Evolutionary conservation across 2,797 vertebrate genomes (phyloP).

Genomic region (Sebastes ruberrimus): DNA sequence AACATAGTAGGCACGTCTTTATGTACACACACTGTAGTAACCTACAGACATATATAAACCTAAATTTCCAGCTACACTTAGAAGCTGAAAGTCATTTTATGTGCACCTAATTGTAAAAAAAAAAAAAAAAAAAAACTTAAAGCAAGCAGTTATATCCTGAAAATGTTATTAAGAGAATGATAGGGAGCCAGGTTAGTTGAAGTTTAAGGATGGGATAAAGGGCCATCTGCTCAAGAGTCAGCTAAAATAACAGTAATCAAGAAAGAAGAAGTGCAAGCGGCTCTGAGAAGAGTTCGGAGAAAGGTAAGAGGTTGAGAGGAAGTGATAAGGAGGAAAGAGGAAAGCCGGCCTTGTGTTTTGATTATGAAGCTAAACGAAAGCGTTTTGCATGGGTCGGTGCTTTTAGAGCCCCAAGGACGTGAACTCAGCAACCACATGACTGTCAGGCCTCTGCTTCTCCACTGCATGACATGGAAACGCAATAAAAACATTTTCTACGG

Average conservation of each 20-base stretch:
- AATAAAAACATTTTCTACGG: background rate
- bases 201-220: background rate
- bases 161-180: background rate
- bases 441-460: constrained; percentile 12
- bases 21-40: background rate
- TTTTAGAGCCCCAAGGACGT: constrained; percentile 19
- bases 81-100: background rate
- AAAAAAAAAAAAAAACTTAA: background rate
- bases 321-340: background rate
- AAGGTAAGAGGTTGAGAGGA: background rate
- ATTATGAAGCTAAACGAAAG: constrained; percentile 28
- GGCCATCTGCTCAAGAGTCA: background rate
- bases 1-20: background rate
- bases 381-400: constrained; percentile 9
- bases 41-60: background rate
- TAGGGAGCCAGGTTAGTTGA: background rate
- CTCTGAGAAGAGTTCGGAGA: background rate
- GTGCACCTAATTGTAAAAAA: background rate
- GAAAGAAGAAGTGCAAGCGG: background rate
- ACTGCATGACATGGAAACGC: background rate
- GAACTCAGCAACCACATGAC: constrained; percentile 57
- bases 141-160: background rate
- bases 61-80: background rate
- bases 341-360: constrained; percentile 15
- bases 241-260: constrained; percentile 6